Evolutionary conservation across 2,797 vertebrate genomes (phyloP).

Genomic region (Aldrovandia affinis): DNA sequence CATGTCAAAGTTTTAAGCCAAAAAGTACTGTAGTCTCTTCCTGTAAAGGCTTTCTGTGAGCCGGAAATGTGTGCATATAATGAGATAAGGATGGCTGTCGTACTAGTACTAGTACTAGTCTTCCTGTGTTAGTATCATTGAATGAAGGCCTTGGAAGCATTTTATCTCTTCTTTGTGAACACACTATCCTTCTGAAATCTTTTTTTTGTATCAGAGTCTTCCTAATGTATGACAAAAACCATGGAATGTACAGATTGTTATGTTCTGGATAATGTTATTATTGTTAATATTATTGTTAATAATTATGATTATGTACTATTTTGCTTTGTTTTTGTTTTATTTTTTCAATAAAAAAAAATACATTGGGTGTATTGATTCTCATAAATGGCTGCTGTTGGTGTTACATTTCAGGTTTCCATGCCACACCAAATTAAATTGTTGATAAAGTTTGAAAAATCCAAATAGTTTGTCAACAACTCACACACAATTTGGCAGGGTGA

Average conservation of each 20-base stretch:
- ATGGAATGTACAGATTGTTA: constrained; percentile 99
- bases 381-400: background rate
- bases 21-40: constrained; percentile 79
- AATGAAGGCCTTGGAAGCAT: constrained; percentile 70
- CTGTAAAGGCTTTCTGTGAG: constrained; percentile 65
- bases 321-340: constrained; percentile 67
- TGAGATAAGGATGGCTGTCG: constrained; percentile 49
- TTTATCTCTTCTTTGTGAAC: constrained; percentile 66
- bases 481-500: too few species aligned
- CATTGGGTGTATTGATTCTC: background rate
- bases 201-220: constrained; percentile 92
- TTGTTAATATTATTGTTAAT: constrained; percentile 64
- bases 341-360: constrained; percentile 94
- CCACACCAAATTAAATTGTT: too few species aligned
- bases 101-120: constrained; percentile 59
- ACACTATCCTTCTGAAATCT: constrained; percentile 74
- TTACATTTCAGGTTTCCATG: too few species aligned
- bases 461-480: too few species aligned
- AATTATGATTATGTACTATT: constrained; percentile 90
- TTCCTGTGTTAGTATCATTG: constrained; percentile 62
- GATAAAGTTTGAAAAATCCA: too few species aligned
- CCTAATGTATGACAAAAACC: constrained; percentile 96
- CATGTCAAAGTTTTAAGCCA: constrained; percentile 69
- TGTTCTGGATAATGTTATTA: constrained; percentile 81
- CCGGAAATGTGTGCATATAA: constrained; percentile 58